Conservation (phyloP, 2,113 vertebrate species). For the Pteropus alecto region DNA sequence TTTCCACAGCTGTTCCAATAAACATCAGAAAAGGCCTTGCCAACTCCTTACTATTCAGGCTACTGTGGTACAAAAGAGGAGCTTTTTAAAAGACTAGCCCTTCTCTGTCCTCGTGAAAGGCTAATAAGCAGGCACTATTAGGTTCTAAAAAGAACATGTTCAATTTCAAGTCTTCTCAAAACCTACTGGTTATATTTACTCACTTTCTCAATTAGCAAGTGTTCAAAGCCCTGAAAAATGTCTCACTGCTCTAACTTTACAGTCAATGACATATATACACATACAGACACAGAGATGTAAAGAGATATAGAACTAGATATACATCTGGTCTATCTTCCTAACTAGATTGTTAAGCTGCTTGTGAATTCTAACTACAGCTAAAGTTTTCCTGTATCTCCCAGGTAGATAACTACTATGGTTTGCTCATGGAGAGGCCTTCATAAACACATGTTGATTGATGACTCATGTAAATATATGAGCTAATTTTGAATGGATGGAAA, state of each 20-base stretch:
- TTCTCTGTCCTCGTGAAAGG: neutral
- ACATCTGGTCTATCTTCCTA: neutral
- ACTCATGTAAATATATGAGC: neutral
- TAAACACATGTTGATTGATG: neutral
- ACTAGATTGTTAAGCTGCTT: neutral
- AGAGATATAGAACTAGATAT: neutral
- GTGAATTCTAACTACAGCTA: neutral
- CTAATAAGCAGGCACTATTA: neutral
- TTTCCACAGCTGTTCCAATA: constrained; percentile 37
- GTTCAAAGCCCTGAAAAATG: neutral
- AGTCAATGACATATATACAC: neutral
- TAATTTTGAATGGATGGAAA: neutral
- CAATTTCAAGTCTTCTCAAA: constrained; percentile 32
- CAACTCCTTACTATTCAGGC: neutral
- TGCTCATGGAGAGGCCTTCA: neutral
- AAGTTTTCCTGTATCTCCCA: neutral
- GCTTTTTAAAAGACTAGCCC: neutral
- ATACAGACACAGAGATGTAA: neutral
- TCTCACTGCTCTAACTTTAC: constrained; percentile 2
- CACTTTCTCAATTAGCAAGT: constrained; percentile 23
- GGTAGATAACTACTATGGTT: neutral
- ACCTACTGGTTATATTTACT: constrained; percentile 14
- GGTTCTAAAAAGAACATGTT: neutral
- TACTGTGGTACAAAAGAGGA: neutral
- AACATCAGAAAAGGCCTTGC: constrained; percentile 45